Evolutionary conservation across 35 echinoderm and acorn worm genomes (phyloP), one percentile per base, ranked within the genome.

Genomic region (Anneissia japonica): DNA sequence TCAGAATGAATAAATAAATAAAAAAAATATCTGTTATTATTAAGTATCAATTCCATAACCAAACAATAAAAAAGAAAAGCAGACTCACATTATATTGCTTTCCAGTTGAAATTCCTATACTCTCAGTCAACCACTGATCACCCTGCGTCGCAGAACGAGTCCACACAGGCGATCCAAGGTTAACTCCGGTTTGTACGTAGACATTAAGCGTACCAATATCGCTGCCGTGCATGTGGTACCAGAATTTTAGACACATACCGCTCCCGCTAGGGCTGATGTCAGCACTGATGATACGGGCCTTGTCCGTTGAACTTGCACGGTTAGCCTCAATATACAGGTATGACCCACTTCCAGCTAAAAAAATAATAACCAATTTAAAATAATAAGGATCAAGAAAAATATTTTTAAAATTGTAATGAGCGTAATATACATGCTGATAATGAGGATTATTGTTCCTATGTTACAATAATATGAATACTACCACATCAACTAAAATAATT

Each of bases 301-400:
- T 3, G 37, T 89, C 83, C 10, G 83, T 87, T 26, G 3, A 0
- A 19, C 28, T 9, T 14, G 38, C 37, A 13, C 74, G 77, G 43
- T 43, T 79, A 0, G 92, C 87, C 34, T 93, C 92, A 12, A 83
- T 80, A 40, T 93, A 93, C 78, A 93, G 40, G 73, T 93, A 93
- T 10, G 78, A 37, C 13, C 92, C 92, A 64, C 51, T 64, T 64
- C 51, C 51, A 64, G 51, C 51, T 64, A 64, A 9, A 64, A 64
- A 3, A 64, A 6, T 6, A 43, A 43, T 43, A n/a, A n/a, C n/a
- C n/a, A n/a, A n/a, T n/a, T n/a, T n/a, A n/a, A n/a, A n/a, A n/a
- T n/a, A n/a, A n/a, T n/a, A n/a, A n/a, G n/a, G n/a, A n/a, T n/a
- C n/a, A n/a, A n/a, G n/a, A n/a, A n/a, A n/a, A n/a, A n/a, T n/a